Base-by-base conservation (phyloP, 1,140 invertebrate species). In the Drosophila pandora region DNA sequence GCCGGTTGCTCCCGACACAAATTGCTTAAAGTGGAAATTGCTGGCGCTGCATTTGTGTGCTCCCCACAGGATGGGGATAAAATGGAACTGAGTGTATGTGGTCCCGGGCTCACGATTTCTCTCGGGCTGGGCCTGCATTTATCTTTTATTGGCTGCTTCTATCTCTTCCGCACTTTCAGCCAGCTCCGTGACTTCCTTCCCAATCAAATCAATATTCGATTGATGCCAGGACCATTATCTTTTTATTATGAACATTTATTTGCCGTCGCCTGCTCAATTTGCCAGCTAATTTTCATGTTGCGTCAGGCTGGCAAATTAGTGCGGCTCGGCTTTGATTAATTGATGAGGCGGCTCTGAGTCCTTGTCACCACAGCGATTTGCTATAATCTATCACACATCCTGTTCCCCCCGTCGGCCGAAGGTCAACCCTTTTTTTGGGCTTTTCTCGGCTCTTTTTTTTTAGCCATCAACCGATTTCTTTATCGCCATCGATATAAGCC, bases 231-330 rank as follows among this genome's bases (percentile, higher is more conserved):
- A 78, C 83, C 68, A 88, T 88, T 88, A 88, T 88, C 83, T 79
- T 88, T 87, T 88, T 88, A 88, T 88, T 88, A 88, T 88, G 83
- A 85, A 58, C 83, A 88, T 88, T 88, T 83, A 83, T 88, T 88
- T 88, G 39, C 56, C 69, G 60, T 59, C 39, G 43, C n/a, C 47
- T 64, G 72, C 57, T 70, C 53, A 56, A 52, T 69, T 79, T 69
- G 45, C 58, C 61, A 43, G 53, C 41, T 74, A 60, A 62, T 80
- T 67, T 74, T 75, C 56, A 52, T 55, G 73, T 69, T 77, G 63
- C 41, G 43, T 22, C 52, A 56, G 55, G 17, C 3, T 5, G 39
- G 54, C 50, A 67, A 85, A 85, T 85, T 85, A 85, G 82, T 49
- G 43, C 12, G 50, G 55, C 34, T 22, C 52, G 28, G 48, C 17